These are phyloP conservation scores for Aleiodes alternator DNA, from an alignment of 2,888 invertebrate genomes.

Conservation along the genomic window DNA sequence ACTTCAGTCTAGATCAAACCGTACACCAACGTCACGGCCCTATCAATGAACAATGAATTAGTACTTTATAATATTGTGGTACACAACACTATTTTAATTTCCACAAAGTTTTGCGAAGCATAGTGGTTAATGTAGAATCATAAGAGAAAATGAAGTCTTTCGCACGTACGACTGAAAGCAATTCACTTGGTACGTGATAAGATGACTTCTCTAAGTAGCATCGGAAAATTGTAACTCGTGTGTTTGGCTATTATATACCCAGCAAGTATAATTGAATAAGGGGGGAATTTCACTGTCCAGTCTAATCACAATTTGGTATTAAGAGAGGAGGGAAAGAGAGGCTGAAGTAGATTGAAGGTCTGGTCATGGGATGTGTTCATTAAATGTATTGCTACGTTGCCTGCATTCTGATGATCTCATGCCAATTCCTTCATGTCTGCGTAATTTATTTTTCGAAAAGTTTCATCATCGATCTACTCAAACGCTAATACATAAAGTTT, in stretches of 20 bases:
- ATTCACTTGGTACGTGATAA: conserved; percentile 35
- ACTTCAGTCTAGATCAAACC: too few relatives aligned
- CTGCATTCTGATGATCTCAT: conserved; percentile 33
- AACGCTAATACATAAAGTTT: neutral
- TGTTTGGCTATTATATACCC: conserved; percentile 16
- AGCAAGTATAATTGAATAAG: conserved; percentile 40
- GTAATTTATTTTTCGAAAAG: conserved; percentile 22
- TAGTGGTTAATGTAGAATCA: too few relatives aligned
- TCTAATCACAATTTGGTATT: conserved; percentile 70
- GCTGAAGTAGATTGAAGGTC: neutral
- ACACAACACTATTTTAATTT: too few relatives aligned
- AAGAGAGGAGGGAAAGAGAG: neutral
- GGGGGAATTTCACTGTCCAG: conserved; percentile 58
- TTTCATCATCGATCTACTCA: conserved; percentile 18
- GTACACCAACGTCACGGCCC: too few relatives aligned
- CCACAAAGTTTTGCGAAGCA: too few relatives aligned
- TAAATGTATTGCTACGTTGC: conserved; percentile 20
- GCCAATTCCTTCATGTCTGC: neutral
- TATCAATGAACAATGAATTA: too few relatives aligned
- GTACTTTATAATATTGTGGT: too few relatives aligned
- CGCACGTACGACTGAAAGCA: conserved; percentile 34
- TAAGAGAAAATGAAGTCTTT: conserved; percentile 2
- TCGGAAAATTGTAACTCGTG: conserved; percentile 40
- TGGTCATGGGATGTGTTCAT: conserved; percentile 31
- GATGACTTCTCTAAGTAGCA: conserved; percentile 29